Evolutionary conservation across 2,113 vertebrate genomes (phyloP).

Genomic region (western clawed frog (Xenopus tropicalis)): DNA sequence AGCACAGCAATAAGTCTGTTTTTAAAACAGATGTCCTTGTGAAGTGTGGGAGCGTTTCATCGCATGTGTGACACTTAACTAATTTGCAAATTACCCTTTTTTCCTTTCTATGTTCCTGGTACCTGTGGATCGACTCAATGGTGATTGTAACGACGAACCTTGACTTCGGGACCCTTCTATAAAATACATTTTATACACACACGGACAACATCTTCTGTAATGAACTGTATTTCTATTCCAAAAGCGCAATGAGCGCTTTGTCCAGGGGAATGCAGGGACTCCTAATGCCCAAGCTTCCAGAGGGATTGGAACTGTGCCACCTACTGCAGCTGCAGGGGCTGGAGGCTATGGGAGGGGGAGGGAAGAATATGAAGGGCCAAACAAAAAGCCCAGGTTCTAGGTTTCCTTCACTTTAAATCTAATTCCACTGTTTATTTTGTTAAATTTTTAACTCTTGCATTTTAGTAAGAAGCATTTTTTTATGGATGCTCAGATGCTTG

Average conservation of each 20-base stretch:
- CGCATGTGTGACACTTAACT: slow-evolving; percentile 81
- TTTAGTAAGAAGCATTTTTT: slow-evolving; percentile 88
- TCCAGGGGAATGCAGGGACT: slow-evolving; percentile 83
- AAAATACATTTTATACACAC: slow-evolving; percentile 81
- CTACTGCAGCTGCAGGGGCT: slow-evolving; percentile 66
- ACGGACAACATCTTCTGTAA: slow-evolving; percentile 82
- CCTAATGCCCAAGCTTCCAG: slow-evolving; percentile 82
- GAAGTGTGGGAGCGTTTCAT: slow-evolving; percentile 82
- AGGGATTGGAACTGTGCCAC: slow-evolving; percentile 86
- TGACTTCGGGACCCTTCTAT: slow-evolving; percentile 90
- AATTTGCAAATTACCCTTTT: slow-evolving; percentile 98
- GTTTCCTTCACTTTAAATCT: slow-evolving; percentile 75
- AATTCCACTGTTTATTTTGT: slow-evolving; percentile 77
- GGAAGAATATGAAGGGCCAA: slow-evolving; percentile 95
- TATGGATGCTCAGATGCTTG: slow-evolving; percentile 81
- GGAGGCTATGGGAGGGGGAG: slow-evolving; percentile 93
- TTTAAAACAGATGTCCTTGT: slow-evolving; percentile 77
- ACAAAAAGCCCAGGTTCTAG: slow-evolving; percentile 98
- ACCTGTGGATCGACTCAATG: slow-evolving; percentile 99
- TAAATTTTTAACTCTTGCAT: slow-evolving; percentile 85
- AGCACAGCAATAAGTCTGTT: slow-evolving; percentile 71
- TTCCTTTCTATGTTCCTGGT: slow-evolving; percentile 99
- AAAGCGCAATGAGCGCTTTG: slow-evolving; percentile 97
- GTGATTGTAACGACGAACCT: slow-evolving; percentile 96
- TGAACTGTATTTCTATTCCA: slow-evolving; percentile 75